Evolutionary conservation across 1,140 invertebrate genomes (phyloP).

Genomic region (Drosophila kikkawai): DNA sequence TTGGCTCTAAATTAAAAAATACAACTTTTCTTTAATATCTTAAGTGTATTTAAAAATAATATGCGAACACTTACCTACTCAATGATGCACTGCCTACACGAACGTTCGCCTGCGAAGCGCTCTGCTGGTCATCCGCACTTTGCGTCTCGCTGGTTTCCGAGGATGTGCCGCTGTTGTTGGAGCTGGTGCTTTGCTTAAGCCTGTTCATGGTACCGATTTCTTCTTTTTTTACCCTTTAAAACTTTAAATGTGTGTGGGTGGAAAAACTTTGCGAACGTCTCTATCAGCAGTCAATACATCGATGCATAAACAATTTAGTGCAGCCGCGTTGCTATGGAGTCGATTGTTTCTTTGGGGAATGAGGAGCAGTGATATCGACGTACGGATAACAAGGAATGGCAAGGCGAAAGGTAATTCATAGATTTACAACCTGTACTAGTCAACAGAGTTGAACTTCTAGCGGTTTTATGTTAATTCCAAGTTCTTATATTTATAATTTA

Average conservation of each 20-base stretch:
- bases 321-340: conserved; percentile 58
- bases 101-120: conserved; percentile 27
- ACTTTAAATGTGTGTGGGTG: conserved; percentile 63
- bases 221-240: conserved; percentile 44
- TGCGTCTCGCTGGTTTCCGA: conserved; percentile 80
- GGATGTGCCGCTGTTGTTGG: conserved; percentile 75
- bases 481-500: background rate
- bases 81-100: conserved; percentile 42
- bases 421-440: conserved; percentile 5
- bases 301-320: conserved; percentile 66
- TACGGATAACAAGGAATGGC: conserved; percentile 3
- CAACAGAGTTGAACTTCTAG: conserved; percentile 2
- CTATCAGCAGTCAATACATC: conserved; percentile 66
- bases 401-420: conserved; percentile 16
- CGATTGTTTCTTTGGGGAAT: conserved; percentile 6
- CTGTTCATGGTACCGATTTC: conserved; percentile 58
- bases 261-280: conserved; percentile 28
- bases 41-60: background rate
- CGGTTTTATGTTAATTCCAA: background rate
- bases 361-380: conserved; percentile 19
- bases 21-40: too few species aligned
- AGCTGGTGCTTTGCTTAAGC: conserved; percentile 48
- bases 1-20: conserved; percentile 44
- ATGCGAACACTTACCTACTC: conserved; percentile 35
- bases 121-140: conserved; percentile 71